phyloP scores from a whole-genome alignment of 2,797 vertebrate species.

The Momotus momota region DNA sequence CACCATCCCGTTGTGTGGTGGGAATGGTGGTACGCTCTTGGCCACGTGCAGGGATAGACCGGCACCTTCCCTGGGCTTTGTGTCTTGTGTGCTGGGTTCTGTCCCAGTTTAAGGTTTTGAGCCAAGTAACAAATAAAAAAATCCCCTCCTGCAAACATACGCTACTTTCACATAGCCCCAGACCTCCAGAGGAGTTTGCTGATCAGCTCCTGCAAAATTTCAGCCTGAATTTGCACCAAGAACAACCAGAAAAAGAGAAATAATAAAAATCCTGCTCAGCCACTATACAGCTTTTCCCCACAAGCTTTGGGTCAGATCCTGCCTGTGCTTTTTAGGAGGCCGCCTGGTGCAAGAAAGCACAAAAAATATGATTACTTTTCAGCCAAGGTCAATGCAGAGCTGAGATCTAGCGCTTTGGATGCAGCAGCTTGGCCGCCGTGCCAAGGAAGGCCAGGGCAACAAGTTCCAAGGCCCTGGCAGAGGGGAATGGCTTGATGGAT shows the following conservation, averaged over 20 bases:
- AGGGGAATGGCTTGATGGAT: background rate
- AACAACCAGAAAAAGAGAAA: background rate
- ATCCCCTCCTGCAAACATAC: accelerated
- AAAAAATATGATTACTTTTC: background rate
- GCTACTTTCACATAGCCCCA: background rate
- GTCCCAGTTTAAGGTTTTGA: background rate
- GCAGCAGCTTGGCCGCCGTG: background rate
- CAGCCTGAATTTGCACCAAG: background rate
- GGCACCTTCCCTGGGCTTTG: background rate
- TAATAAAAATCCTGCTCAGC: background rate
- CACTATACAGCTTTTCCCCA: background rate
- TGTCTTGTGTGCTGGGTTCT: too few species aligned
- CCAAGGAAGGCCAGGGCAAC: background rate
- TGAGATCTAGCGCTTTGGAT: background rate
- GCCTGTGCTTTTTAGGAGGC: background rate
- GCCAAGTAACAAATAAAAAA: background rate
- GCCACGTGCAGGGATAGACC: accelerated
- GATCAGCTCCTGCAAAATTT: background rate
- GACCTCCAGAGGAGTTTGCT: background rate
- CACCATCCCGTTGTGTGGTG: too few species aligned
- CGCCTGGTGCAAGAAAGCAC: background rate
- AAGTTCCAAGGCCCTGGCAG: accelerated
- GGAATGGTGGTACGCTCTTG: background rate
- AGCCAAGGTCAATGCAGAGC: background rate
- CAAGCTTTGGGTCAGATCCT: background rate